phyloP scores from a whole-genome alignment of 2,888 invertebrate genomes.

The Athalia circularis region DNA sequence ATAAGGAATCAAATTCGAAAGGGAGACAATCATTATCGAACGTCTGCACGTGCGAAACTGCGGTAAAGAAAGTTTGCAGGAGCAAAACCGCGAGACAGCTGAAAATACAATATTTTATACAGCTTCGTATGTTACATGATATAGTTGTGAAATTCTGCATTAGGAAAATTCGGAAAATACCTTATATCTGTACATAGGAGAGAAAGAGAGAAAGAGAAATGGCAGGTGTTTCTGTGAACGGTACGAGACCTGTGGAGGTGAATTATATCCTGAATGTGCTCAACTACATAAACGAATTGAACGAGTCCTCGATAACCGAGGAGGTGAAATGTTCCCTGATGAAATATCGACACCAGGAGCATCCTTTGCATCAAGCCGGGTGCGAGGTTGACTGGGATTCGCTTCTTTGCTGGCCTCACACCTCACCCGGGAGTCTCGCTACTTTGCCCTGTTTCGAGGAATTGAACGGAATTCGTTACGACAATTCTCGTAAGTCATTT shows the following conservation, averaged over 20 bases:
- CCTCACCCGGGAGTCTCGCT: slow-evolving; percentile 82
- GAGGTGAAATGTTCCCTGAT: slow-evolving; percentile 58
- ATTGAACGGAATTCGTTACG: slow-evolving; percentile 86
- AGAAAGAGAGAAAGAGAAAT: slow-evolving; percentile 49
- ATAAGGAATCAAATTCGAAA: no score
- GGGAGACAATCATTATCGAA: no score
- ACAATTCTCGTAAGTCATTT: slow-evolving; percentile 85
- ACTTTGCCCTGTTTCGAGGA: slow-evolving; percentile 87
- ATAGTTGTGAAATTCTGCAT: no score
- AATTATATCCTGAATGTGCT: slow-evolving; percentile 62
- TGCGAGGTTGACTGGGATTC: slow-evolving; percentile 86
- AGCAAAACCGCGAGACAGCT: no score
- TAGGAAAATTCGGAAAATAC: neutral
- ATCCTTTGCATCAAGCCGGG: slow-evolving; percentile 58
- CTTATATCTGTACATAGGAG: neutral
- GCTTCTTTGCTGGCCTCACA: slow-evolving; percentile 90
- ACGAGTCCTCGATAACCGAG: slow-evolving; percentile 58
- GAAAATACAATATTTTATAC: no score
- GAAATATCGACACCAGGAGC: slow-evolving; percentile 48
- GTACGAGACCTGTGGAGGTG: slow-evolving; percentile 51
- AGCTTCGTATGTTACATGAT: no score
- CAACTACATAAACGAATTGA: slow-evolving; percentile 61
- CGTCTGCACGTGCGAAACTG: no score
- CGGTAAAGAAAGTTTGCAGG: no score
- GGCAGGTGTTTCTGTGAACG: slow-evolving; percentile 53